Evolutionary conservation across 1,140 invertebrate species (phyloP).

Genomic region (Meteorus sp.): DNA sequence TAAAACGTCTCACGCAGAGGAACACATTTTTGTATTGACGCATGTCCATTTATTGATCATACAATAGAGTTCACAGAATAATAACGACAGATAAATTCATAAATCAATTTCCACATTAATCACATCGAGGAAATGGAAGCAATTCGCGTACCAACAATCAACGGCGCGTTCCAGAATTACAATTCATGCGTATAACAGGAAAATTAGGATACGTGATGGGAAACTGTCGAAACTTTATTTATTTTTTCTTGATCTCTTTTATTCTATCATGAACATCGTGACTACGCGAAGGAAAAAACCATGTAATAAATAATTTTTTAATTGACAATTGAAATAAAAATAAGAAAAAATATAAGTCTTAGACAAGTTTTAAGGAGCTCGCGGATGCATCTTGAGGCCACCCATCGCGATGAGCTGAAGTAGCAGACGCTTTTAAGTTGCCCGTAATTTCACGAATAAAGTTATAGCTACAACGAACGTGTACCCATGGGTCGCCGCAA

Average conservation of each 20-base stretch:
- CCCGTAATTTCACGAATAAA: slow-evolving; percentile 52
- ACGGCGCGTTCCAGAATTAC: too few species aligned
- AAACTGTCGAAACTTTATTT: background rate
- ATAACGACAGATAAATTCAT: slow-evolving; percentile 23
- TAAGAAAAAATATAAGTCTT: slow-evolving; percentile 16
- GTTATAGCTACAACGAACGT: slow-evolving; percentile 30
- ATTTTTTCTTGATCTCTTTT: too few species aligned
- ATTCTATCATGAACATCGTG: too few species aligned
- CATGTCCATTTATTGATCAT: background rate
- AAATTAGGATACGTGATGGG: background rate
- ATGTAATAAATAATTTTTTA: too few species aligned
- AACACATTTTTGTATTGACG: background rate
- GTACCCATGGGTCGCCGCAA: slow-evolving; percentile 31
- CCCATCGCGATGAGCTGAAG: slow-evolving; percentile 23
- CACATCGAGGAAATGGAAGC: slow-evolving; percentile 34
- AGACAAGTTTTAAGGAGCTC: slow-evolving; percentile 19
- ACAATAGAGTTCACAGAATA: background rate
- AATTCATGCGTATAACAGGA: background rate
- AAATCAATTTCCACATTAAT: slow-evolving; percentile 34
- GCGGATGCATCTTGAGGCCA: slow-evolving; percentile 10
- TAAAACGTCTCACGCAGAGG: background rate
- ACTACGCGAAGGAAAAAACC: too few species aligned
- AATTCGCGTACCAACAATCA: slow-evolving; percentile 30
- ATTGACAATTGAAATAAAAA: too few species aligned
- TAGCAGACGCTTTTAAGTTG: slow-evolving; percentile 49